A percentile compares a stretch with the other conserved stretches of the same genome.
Conservation (phyloP, 1,140 invertebrate genomes). For the Teleopsis dalmanni region DNA sequence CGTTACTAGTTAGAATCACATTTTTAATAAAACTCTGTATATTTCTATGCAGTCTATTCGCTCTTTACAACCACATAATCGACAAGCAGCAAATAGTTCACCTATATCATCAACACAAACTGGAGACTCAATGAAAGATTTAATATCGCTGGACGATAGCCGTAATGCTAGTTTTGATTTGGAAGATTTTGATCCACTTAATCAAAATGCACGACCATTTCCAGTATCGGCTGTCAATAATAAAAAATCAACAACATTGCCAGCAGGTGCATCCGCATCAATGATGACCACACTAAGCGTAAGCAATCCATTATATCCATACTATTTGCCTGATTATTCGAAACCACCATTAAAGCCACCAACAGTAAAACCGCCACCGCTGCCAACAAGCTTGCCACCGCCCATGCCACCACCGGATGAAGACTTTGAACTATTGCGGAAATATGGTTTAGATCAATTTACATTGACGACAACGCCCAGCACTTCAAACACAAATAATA, state of each 20-base stretch:
- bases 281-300: constrained; percentile 21
- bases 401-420: constrained; percentile 33
- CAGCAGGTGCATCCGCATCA: constrained; percentile 29
- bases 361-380: constrained; percentile 20
- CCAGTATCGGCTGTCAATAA: constrained; percentile 32
- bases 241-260: constrained; percentile 45
- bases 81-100: constrained; percentile 1
- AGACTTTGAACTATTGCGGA: constrained; percentile 50
- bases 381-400: constrained; percentile 16
- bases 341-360: constrained; percentile 1
- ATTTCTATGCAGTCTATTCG: constrained; percentile 18
- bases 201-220: constrained; percentile 40
- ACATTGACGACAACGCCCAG: constrained; percentile 19
- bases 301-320: constrained; percentile 55
- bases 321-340: constrained; percentile 47
- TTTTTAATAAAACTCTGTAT: not conserved
- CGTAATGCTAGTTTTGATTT: constrained; percentile 40
- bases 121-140: constrained; percentile 38
- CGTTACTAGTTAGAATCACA: too few species aligned
- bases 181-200: constrained; percentile 42
- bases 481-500: too few species aligned
- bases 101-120: constrained; percentile 8
- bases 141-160: constrained; percentile 43
- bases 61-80: constrained; percentile 19
- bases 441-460: constrained; percentile 50